phyloP scores from a whole-genome alignment of 2,113 vertebrate species.

The Rhea pennata region DNA sequence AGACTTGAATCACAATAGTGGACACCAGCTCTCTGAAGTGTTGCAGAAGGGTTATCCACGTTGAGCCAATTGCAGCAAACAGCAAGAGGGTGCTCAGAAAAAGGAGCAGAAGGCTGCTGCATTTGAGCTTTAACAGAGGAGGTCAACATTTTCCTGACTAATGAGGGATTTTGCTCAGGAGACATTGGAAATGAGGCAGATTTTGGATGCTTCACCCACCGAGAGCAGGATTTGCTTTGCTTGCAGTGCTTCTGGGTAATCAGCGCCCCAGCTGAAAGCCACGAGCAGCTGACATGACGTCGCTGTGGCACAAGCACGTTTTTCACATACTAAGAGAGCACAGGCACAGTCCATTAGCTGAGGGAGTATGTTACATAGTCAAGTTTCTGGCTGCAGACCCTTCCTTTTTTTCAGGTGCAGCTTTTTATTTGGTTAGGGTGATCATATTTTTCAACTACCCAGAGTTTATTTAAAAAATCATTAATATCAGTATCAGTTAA shows the following conservation, averaged over 20 bases:
- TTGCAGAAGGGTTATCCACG: not conserved
- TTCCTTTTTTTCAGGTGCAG: constrained; percentile 28
- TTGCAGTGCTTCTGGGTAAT: not conserved
- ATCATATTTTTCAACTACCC: not conserved
- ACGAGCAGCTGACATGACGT: constrained; percentile 55
- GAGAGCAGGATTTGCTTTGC: not conserved
- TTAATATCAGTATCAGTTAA: not conserved
- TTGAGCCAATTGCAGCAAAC: not conserved
- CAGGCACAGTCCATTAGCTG: constrained; percentile 13
- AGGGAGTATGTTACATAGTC: not conserved
- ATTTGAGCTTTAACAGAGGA: not conserved
- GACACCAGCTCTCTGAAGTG: not conserved
- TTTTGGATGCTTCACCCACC: not conserved
- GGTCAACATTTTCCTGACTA: not conserved
- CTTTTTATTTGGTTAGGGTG: not conserved
- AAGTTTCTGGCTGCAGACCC: not conserved
- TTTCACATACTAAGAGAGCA: constrained; percentile 14
- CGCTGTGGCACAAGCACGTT: constrained; percentile 39
- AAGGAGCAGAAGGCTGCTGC: not conserved
- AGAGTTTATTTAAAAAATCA: not conserved
- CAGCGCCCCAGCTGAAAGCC: constrained; percentile 71
- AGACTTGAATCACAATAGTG: not conserved
- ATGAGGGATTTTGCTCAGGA: not conserved
- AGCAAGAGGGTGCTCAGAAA: not conserved
- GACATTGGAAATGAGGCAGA: not conserved